Conservation (phyloP, 2,113 vertebrate genomes). For the Catagonus wagneri region DNA sequence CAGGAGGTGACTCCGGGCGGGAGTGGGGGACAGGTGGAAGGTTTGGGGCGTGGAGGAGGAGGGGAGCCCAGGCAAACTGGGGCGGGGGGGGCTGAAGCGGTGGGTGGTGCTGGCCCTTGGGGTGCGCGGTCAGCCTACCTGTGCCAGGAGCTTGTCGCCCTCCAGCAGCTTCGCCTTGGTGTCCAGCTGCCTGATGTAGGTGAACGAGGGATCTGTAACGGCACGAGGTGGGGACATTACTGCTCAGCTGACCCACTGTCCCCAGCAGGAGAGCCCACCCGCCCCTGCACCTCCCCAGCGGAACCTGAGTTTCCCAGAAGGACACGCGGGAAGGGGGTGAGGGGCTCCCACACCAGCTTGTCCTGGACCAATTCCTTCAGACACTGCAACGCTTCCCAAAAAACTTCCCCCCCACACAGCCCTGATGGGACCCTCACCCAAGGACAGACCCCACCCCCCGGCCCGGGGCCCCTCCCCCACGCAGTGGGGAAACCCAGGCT, state of each 20-base stretch:
- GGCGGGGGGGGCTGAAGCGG: fast-evolving
- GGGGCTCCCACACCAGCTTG: fast-evolving
- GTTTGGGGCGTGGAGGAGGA: fast-evolving
- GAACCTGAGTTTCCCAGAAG: fast-evolving
- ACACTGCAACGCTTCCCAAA: neutral
- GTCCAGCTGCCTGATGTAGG: slow-evolving; percentile 96
- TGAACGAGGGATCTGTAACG: slow-evolving; percentile 93
- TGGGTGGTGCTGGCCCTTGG: neutral
- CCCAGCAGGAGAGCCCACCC: neutral
- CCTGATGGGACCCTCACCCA: neutral
- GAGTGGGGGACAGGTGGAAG: neutral
- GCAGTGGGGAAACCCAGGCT: neutral
- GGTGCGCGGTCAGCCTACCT: slow-evolving; percentile 87
- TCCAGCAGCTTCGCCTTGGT: slow-evolving; percentile 96
- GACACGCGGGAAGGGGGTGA: no score
- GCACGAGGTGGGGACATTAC: neutral
- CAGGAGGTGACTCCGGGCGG: neutral
- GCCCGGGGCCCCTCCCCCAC: neutral
- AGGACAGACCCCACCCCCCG: neutral
- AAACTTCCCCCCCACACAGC: neutral
- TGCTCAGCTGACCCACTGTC: fast-evolving
- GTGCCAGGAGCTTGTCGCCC: slow-evolving; percentile 94
- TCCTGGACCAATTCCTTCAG: neutral
- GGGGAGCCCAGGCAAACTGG: neutral
- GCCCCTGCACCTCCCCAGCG: fast-evolving